Evolutionary conservation across 2,113 vertebrate species (phyloP).

Genomic region (Labeo rohita): DNA sequence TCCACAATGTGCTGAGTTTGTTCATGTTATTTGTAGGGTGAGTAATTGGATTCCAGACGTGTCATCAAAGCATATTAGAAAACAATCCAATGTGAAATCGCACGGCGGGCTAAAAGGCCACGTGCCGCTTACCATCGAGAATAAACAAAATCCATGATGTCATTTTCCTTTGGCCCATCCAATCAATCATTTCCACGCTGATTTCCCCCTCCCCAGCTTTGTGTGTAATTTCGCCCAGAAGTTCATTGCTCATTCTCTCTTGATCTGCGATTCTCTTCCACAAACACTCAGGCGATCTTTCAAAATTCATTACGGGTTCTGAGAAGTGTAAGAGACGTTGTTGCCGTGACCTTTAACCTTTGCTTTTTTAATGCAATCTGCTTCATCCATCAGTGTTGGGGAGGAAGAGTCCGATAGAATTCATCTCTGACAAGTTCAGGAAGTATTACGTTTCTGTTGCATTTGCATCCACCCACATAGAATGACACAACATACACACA

Average conservation of each 20-base stretch:
- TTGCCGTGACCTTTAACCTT: constrained; percentile 63
- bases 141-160: constrained; percentile 76
- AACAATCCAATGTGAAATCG: constrained; percentile 70
- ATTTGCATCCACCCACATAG: constrained; percentile 49
- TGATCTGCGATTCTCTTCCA: constrained; percentile 63
- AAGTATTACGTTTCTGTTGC: constrained; percentile 50
- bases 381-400: constrained; percentile 72
- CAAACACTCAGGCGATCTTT: constrained; percentile 73
- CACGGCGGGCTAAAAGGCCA: constrained; percentile 65
- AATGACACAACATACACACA: constrained; percentile 4
- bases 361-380: constrained; percentile 65
- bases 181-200: constrained; percentile 73
- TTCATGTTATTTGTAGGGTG: constrained; percentile 65
- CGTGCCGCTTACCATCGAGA: constrained; percentile 62
- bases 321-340: constrained; percentile 53
- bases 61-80: constrained; percentile 74
- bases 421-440: constrained; percentile 40
- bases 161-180: constrained; percentile 60
- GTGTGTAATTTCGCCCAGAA: constrained; percentile 78
- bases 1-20: constrained; percentile 57
- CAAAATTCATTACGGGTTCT: constrained; percentile 74
- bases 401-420: constrained; percentile 51
- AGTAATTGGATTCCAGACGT: constrained; percentile 72
- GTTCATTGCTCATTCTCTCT: constrained; percentile 80
- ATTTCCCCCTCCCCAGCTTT: constrained; percentile 57